Conservation (phyloP, 2,888 invertebrate genomes). For the Caradrina clavipalpis region DNA sequence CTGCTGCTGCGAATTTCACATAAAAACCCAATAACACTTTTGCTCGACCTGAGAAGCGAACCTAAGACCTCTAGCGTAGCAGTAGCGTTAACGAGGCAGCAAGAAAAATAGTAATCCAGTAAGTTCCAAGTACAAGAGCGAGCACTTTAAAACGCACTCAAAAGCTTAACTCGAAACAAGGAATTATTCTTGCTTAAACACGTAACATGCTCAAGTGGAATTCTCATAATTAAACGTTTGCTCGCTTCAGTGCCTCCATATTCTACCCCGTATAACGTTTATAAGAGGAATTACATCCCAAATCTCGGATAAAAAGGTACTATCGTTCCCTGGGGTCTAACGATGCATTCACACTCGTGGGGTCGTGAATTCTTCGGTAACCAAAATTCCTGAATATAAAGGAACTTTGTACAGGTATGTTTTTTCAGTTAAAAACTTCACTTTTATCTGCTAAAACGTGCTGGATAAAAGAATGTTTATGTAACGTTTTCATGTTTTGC, state of each 20-base stretch:
- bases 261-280: constrained; percentile 42
- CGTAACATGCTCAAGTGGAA: constrained; percentile 35
- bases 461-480: constrained; percentile 48
- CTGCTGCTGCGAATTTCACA: no score
- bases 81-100: no score
- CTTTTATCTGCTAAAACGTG: constrained; percentile 31
- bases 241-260: constrained; percentile 22
- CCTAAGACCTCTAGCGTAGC: no score
- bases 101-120: background rate
- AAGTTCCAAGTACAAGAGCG: constrained; percentile 4
- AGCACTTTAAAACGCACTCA: constrained; percentile 2
- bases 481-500: constrained; percentile 42
- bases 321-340: constrained; percentile 43
- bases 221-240: constrained; percentile 57
- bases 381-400: constrained; percentile 30
- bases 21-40: no score
- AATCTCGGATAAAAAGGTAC: constrained; percentile 54
- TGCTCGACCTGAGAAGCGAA: no score
- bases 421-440: constrained; percentile 48
- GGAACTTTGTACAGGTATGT: constrained; percentile 2
- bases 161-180: constrained; percentile 24
- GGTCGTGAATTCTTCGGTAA: constrained; percentile 33
- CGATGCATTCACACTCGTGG: constrained; percentile 63
- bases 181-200: constrained; percentile 42
- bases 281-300: constrained; percentile 49